Evolutionary conservation across 35 echinoderm and acorn worm species (phyloP).

Genomic region (Diadema setosum): DNA sequence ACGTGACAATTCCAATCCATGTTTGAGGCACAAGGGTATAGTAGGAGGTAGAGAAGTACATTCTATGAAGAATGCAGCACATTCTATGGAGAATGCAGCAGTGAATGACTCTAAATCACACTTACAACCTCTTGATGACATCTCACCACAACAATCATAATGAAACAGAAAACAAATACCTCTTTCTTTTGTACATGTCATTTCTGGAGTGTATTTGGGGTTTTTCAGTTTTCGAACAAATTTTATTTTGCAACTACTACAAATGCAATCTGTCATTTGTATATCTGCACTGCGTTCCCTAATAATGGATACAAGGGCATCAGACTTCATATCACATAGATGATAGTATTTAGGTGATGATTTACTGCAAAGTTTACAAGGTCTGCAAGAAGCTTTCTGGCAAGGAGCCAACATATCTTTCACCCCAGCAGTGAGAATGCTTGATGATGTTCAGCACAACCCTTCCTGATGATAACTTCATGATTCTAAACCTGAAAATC

Average conservation of each 20-base stretch:
- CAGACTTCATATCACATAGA: not conserved
- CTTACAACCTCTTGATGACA: not conserved
- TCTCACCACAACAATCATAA: not conserved
- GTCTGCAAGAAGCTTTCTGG: not conserved
- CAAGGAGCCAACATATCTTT: not conserved
- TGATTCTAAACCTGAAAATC: not conserved
- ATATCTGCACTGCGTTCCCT: not conserved
- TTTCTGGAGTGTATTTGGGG: not conserved
- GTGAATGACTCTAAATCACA: not conserved
- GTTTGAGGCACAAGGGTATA: not conserved
- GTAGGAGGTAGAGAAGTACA: not conserved
- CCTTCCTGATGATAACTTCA: not conserved
- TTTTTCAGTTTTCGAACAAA: slow-evolving; percentile 13
- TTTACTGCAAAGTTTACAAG: not conserved
- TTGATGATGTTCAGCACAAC: not conserved
- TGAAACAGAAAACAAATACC: not conserved
- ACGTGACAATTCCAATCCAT: not conserved
- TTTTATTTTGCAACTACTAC: not conserved
- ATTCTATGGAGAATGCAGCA: not conserved
- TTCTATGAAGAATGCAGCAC: slow-evolving; percentile 2
- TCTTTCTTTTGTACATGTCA: slow-evolving; percentile 5
- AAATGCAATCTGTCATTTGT: not conserved
- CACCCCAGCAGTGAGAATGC: not conserved
- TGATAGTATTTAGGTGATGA: not conserved
- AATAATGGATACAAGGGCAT: not conserved